phyloP scores from a whole-genome alignment of 2,797 vertebrate genomes.

The Cyprinodon diabolis region DNA sequence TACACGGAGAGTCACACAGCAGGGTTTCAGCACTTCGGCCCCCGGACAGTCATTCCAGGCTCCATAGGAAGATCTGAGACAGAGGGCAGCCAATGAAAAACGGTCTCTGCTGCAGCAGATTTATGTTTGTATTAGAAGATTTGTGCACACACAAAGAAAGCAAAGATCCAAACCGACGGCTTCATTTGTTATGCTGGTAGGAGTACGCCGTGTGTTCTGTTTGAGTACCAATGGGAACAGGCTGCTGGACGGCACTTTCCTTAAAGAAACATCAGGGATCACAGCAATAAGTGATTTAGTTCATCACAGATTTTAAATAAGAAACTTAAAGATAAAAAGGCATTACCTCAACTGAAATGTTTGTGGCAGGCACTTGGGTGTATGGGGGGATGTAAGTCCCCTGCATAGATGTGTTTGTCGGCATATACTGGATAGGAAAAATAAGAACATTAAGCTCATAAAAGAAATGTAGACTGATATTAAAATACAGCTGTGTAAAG shows the following conservation, averaged over 20 bases:
- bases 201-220: slow-evolving; percentile 90
- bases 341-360: slow-evolving; percentile 88
- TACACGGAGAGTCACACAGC: slow-evolving; percentile 29
- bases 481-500: not conserved
- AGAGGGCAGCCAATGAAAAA: slow-evolving; percentile 34
- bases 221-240: slow-evolving; percentile 88
- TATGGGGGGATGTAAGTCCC: slow-evolving; percentile 91
- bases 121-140: not conserved
- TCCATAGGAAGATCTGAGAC: slow-evolving; percentile 52
- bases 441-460: not conserved
- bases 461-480: not conserved
- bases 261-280: slow-evolving; percentile 44
- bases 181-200: slow-evolving; percentile 94
- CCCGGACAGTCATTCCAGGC: slow-evolving; percentile 33
- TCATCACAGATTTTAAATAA: not conserved
- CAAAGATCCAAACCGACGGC: slow-evolving; percentile 55
- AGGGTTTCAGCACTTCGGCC: slow-evolving; percentile 31
- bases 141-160: not conserved
- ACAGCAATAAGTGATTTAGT: slow-evolving; percentile 9
- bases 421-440: slow-evolving; percentile 83
- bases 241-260: slow-evolving; percentile 88
- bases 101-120: not conserved
- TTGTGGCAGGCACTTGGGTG: slow-evolving; percentile 88
- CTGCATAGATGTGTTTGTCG: slow-evolving; percentile 87
- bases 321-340: not conserved